Conservation (phyloP, 1,140 invertebrate genomes). For the Camponotus floridanus region DNA sequence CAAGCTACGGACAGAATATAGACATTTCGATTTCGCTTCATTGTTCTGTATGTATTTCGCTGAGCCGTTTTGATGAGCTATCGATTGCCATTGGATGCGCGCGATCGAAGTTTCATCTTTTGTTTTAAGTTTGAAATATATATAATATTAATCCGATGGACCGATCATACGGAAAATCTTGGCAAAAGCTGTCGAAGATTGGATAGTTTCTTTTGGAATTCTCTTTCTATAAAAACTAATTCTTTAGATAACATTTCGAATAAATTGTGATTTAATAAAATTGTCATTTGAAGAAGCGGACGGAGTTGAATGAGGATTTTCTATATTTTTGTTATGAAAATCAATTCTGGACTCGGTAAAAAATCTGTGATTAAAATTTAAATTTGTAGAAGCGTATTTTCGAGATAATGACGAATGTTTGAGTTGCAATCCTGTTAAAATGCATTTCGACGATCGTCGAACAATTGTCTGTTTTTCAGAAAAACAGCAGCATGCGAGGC, state of each 20-base stretch:
- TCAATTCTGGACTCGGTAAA: neutral
- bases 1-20: constrained; percentile 29
- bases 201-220: neutral
- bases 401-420: neutral
- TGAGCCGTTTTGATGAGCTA: constrained; percentile 9
- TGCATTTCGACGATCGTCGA: neutral
- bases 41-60: constrained; percentile 8
- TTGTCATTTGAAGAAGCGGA: neutral
- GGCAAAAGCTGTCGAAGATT: neutral
- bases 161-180: neutral
- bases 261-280: constrained; percentile 17
- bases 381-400: neutral
- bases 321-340: neutral
- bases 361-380: neutral
- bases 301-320: neutral
- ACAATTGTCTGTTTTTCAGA: constrained; percentile 16
- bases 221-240: neutral
- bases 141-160: neutral
- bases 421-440: neutral
- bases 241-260: neutral
- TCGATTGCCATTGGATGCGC: neutral
- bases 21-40: constrained; percentile 22
- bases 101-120: neutral
- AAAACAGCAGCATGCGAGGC: constrained; percentile 20
- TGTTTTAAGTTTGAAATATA: neutral